Percentiles rank a stretch among this genome's conserved stretches.
Conservation (phyloP, 2,113 vertebrate species). For the Alces alces region DNA sequence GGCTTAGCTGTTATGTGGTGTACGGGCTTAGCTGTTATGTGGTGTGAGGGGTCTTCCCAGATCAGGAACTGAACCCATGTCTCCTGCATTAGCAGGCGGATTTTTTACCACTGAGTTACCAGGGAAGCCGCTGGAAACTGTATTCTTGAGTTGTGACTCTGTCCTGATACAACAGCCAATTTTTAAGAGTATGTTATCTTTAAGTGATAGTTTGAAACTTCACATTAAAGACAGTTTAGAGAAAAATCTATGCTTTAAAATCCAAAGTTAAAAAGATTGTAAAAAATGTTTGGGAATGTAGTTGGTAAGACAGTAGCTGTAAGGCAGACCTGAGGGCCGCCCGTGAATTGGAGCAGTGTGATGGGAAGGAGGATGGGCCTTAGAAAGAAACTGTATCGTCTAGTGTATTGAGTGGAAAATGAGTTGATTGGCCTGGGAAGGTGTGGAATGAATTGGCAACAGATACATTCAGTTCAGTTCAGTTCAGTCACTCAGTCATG, state of each 20-base stretch:
- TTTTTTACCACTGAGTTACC: background rate
- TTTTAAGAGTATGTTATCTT: background rate
- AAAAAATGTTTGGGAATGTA: background rate
- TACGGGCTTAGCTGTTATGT: background rate
- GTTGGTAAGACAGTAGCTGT: background rate
- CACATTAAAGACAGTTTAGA: background rate
- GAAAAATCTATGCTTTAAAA: background rate
- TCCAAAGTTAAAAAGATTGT: background rate
- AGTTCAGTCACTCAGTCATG: no score
- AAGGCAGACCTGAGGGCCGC: background rate
- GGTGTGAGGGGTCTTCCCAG: background rate
- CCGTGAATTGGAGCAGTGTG: accelerated
- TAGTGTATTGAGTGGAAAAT: background rate
- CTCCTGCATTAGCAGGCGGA: background rate
- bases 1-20: background rate
- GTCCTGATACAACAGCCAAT: background rate
- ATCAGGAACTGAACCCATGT: background rate
- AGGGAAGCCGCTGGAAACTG: background rate
- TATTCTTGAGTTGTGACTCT: background rate
- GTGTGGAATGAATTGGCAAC: background rate
- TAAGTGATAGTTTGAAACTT: background rate
- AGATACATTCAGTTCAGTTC: background rate
- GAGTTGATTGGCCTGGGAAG: background rate
- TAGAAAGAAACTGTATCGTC: background rate
- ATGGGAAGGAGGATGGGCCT: background rate